Evolutionary conservation across 2,797 vertebrate genomes (phyloP), one percentile per base, ranked within the genome.

Genomic region (Ammospiza maritima): DNA sequence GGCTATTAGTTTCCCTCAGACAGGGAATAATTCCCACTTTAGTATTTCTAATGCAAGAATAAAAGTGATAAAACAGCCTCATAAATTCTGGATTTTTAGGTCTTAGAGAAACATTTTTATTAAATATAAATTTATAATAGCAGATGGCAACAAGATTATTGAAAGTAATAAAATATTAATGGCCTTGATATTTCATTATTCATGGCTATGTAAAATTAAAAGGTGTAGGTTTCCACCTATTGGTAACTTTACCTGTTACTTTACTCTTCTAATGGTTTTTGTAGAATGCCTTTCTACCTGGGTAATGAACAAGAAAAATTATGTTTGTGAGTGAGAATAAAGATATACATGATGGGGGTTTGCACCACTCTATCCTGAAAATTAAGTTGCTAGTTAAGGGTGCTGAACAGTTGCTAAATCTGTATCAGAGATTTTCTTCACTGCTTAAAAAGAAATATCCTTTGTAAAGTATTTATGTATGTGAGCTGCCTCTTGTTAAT

Each of bases 111-210:
- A 66, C 7, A 2, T 34, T 69, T 73, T 79, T 66, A 78, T 81
- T 29, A 6, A 64, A 62, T 48, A 76, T 2, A 44, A 26, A 54
- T 90, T 61, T 88, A 20, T 58, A 75, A 51, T 73, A 26, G 22
- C 42, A 21, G 6, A 22, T 72, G 22, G 27, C 47, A 76, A 42
- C 0, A 5, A 82, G 48, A 58, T 58, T 70, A 70, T 50, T 36
- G 66, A 36, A 75, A 78, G n/a, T 84, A 69, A 69, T 95, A 30
- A 72, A 92, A 82, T 25, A 66, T 89, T 90, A 65, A 86, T 92
- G 21, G 58, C 10, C 7, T 70, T 47, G 18, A 12, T 58, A 19
- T 48, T 92, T 87, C 71, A 92, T 93, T 93, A 92, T 94, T 92
- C 36, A 88, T 88, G 47, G 11, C 0, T 66, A 25, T 66, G 50